Evolutionary conservation across 2,888 invertebrate species (phyloP).

Genomic region (Microdon myrmicae): DNA sequence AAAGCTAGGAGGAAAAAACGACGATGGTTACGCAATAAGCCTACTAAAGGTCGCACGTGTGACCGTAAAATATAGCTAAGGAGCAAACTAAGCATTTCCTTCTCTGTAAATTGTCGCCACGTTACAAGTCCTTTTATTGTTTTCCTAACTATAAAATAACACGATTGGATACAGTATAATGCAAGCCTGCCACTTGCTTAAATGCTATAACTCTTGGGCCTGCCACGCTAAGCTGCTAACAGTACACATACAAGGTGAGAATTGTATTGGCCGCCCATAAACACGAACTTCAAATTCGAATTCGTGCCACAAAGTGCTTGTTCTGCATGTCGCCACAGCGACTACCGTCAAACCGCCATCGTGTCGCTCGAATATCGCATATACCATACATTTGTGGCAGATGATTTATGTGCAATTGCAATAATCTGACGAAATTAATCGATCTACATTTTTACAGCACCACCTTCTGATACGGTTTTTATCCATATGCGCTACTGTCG

Average conservation of each 20-base stretch:
- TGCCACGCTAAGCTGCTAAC: constrained; percentile 38
- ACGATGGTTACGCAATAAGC: too few species aligned
- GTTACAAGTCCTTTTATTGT: too few species aligned
- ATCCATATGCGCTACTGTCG: constrained; percentile 33
- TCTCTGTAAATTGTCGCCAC: too few species aligned
- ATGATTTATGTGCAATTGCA: constrained; percentile 44
- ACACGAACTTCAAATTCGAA: constrained; percentile 50
- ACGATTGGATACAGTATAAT: constrained; percentile 21
- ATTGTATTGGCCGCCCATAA: constrained; percentile 49
- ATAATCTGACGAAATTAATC: constrained; percentile 51
- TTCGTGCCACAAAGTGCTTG: constrained; percentile 51
- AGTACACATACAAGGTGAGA: constrained; percentile 46
- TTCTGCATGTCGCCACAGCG: constrained; percentile 49
- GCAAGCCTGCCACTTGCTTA: constrained; percentile 32
- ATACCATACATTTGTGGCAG: constrained; percentile 29
- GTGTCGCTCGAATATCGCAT: background rate
- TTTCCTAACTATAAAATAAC: too few species aligned
- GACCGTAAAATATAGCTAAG: too few species aligned
- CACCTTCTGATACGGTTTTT: constrained; percentile 43
- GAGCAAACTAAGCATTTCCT: too few species aligned
- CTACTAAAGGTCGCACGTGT: too few species aligned
- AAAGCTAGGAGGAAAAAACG: too few species aligned
- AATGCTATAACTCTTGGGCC: constrained; percentile 22
- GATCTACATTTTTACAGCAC: constrained; percentile 49
- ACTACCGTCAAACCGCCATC: constrained; percentile 34